Evolutionary conservation across 2,888 invertebrate species (phyloP).

Genomic region (Sinopyrophorus schimmeli): DNA sequence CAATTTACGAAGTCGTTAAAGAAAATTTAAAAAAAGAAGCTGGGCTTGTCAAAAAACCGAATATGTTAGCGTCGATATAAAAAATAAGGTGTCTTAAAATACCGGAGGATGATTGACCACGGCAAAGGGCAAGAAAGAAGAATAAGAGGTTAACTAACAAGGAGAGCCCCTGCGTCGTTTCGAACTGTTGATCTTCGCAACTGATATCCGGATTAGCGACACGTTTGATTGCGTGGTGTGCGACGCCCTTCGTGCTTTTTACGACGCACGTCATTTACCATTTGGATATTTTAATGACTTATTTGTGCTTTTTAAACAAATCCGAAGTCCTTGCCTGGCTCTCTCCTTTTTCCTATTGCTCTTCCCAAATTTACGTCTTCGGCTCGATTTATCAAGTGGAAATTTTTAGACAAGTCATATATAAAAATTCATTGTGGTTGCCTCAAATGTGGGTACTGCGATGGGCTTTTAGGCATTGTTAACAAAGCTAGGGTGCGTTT

Average conservation of each 20-base stretch:
- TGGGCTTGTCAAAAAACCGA: too few relatives aligned
- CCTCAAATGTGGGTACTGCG: constrained; percentile 45
- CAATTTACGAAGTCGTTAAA: too few relatives aligned
- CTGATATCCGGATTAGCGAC: constrained; percentile 45
- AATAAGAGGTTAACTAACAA: constrained; percentile 49
- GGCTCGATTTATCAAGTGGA: constrained; percentile 37
- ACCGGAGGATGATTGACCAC: constrained; percentile 44
- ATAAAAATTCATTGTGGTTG: constrained; percentile 43
- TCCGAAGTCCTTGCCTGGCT: background rate
- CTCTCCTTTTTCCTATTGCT: background rate
- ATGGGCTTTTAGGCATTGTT: constrained; percentile 46
- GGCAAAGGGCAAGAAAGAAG: constrained; percentile 39
- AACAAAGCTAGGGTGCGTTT: constrained; percentile 43
- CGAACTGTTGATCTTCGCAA: constrained; percentile 42
- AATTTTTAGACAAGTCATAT: constrained; percentile 40
- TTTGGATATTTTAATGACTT: constrained; percentile 27
- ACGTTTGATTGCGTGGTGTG: constrained; percentile 43
- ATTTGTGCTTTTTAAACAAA: constrained; percentile 24
- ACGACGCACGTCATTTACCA: constrained; percentile 26
- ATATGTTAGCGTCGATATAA: too few relatives aligned
- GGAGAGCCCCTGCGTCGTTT: constrained; percentile 41
- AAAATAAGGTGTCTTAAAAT: too few relatives aligned
- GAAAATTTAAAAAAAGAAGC: too few relatives aligned
- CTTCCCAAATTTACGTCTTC: constrained; percentile 36
- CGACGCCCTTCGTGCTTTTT: constrained; percentile 29